phyloP scores from a whole-genome alignment of 2,797 vertebrate genomes.

The Bovichtus variegatus region DNA sequence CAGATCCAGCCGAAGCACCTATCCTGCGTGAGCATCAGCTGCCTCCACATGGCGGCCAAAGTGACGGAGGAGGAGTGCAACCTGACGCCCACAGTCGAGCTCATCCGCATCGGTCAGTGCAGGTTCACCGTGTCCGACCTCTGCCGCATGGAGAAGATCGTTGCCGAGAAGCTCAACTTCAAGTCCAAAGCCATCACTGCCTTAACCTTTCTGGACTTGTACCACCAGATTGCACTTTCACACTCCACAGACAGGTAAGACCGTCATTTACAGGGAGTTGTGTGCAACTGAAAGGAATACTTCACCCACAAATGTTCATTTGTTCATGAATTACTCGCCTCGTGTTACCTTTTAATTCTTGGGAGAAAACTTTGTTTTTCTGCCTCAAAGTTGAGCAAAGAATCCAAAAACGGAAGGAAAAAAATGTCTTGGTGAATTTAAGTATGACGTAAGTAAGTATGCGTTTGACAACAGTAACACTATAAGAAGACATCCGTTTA shows the following conservation, averaged over 20 bases:
- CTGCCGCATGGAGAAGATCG: conserved; percentile 96
- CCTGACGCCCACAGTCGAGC: conserved; percentile 89
- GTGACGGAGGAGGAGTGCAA: conserved; percentile 92
- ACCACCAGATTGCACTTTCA: conserved; percentile 89
- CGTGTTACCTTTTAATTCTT: too few relatives aligned
- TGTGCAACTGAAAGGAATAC: background rate
- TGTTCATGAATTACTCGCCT: too few relatives aligned
- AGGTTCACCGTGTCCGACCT: conserved; percentile 96
- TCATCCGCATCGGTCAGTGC: conserved; percentile 97
- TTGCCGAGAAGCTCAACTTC: conserved; percentile 95
- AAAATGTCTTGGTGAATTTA: too few relatives aligned
- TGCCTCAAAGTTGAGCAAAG: too few relatives aligned
- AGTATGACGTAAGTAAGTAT: too few relatives aligned
- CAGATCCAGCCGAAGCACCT: conserved; percentile 97
- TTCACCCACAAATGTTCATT: too few relatives aligned
- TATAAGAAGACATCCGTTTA: too few relatives aligned
- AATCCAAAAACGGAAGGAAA: too few relatives aligned
- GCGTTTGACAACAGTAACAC: too few relatives aligned
- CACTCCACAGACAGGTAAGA: conserved; percentile 92
- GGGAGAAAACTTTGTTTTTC: too few relatives aligned
- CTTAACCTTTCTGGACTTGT: conserved; percentile 98
- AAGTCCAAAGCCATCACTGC: conserved; percentile 96
- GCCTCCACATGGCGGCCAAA: conserved; percentile 93
- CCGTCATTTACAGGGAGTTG: background rate
- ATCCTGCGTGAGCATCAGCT: conserved; percentile 95